Conservation (phyloP, 2,888 invertebrate genomes). For the Tribolium freemani region DNA sequence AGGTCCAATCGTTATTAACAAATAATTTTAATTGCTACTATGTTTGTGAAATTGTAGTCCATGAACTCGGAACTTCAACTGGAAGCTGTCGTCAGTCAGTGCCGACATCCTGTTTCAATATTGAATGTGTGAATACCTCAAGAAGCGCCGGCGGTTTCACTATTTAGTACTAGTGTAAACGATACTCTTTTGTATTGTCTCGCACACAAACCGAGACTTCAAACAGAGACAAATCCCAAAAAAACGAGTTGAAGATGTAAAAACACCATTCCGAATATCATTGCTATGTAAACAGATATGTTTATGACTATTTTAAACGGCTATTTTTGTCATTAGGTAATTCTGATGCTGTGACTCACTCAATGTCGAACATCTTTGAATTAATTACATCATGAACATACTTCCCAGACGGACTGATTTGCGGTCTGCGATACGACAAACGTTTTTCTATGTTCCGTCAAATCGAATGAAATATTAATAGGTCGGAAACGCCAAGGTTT, state of each 20-base stretch:
- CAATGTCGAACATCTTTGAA: conserved; percentile 41
- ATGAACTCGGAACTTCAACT: conserved; percentile 55
- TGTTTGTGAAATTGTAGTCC: conserved; percentile 54
- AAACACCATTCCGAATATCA: conserved; percentile 39
- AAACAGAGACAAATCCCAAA: conserved; percentile 16
- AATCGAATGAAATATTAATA: not conserved
- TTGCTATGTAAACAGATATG: conserved; percentile 39
- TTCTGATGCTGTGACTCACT: conserved; percentile 39
- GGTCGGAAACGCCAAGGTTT: conserved; percentile 10
- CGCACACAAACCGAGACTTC: too few species aligned
- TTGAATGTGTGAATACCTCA: conserved; percentile 53
- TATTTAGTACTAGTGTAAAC: conserved; percentile 50
- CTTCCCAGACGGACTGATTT: conserved; percentile 15
- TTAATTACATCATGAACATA: conserved; percentile 41
- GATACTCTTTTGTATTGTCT: conserved; percentile 49
- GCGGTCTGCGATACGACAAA: not conserved
- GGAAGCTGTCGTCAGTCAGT: conserved; percentile 51
- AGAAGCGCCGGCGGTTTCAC: conserved; percentile 50
- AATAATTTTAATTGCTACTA: conserved; percentile 56
- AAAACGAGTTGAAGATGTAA: conserved; percentile 36
- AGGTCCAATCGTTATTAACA: conserved; percentile 50
- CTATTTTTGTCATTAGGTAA: conserved; percentile 44
- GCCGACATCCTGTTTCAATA: conserved; percentile 56
- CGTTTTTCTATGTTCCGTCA: not conserved
- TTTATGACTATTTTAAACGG: conserved; percentile 39